These are phyloP conservation scores for Calliopsis andreniformis DNA, from an alignment of 1,140 invertebrate species.

Conservation along the genomic window DNA sequence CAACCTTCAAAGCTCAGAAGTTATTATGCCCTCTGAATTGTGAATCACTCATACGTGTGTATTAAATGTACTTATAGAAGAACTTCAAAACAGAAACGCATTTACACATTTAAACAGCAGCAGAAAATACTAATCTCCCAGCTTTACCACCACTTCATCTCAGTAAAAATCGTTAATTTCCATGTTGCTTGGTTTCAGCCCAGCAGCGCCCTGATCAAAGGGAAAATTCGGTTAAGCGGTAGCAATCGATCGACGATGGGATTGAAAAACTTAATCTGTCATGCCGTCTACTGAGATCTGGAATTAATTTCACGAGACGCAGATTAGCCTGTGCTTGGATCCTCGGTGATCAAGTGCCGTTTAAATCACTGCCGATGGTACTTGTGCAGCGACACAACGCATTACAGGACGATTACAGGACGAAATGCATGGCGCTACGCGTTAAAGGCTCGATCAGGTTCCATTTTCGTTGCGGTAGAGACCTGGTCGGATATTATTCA, in stretches of 20 bases:
- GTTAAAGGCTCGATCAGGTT: constrained; percentile 31
- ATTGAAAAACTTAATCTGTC: constrained; percentile 21
- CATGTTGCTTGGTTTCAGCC: not conserved
- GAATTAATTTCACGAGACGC: constrained; percentile 50
- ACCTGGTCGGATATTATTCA: constrained; percentile 15
- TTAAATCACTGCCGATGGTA: constrained; percentile 29
- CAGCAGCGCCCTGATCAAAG: not conserved
- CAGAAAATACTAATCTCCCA: too few species aligned
- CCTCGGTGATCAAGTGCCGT: constrained; percentile 17
- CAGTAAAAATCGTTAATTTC: not conserved
- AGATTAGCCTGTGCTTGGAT: constrained; percentile 6
- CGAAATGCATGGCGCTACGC: constrained; percentile 16
- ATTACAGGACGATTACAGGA: constrained; percentile 35
- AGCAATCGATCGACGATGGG: constrained; percentile 1
- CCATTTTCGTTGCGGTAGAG: constrained; percentile 24
- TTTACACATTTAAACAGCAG: too few species aligned
- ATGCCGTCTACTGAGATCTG: constrained; percentile 5
- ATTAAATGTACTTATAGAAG: too few species aligned
- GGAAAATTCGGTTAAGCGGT: constrained; percentile 1
- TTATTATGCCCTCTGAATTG: too few species aligned
- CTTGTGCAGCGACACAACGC: constrained; percentile 17
- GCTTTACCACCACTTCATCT: too few species aligned
- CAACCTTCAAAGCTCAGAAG: too few species aligned
- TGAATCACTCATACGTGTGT: too few species aligned
- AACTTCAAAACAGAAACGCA: too few species aligned